These are phyloP conservation scores for Microhierax caerulescens DNA, from an alignment of 2,797 vertebrate genomes.

Conservation along the genomic window DNA sequence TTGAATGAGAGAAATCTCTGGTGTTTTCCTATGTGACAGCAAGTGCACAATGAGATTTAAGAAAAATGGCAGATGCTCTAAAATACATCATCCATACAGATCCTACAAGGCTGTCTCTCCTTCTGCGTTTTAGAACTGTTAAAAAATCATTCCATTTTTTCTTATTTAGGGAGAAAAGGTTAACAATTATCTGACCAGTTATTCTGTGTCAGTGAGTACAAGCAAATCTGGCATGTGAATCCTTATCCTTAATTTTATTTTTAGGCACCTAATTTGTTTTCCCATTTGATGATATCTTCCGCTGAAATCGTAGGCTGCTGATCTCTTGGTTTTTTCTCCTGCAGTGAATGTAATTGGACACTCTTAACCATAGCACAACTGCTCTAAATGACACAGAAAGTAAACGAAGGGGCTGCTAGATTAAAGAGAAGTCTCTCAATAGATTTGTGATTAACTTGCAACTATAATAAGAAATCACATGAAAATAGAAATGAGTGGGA, in stretches of 20 bases:
- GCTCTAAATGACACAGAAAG: constrained; percentile 45
- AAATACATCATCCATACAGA: neutral
- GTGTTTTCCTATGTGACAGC: neutral
- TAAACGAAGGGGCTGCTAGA: constrained; percentile 55
- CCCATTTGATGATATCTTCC: constrained; percentile 59
- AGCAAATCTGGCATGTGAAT: constrained; percentile 64
- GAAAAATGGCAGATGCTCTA: neutral
- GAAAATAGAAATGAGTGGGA: constrained; percentile 70
- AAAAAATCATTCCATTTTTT: neutral
- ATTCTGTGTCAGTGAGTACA: constrained; percentile 61
- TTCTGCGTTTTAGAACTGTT: neutral
- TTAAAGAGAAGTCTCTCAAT: constrained; percentile 67
- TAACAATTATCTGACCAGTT: constrained; percentile 55
- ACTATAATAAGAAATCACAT: constrained; percentile 69
- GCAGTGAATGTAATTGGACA: constrained; percentile 72
- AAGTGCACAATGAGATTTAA: neutral
- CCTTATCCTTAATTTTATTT: constrained; percentile 74
- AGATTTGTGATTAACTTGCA: constrained; percentile 74
- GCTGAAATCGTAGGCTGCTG: constrained; percentile 61
- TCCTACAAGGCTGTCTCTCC: neutral
- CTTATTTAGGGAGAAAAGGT: constrained; percentile 44
- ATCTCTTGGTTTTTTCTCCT: constrained; percentile 66
- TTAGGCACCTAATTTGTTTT: constrained; percentile 76
- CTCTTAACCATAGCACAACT: constrained; percentile 37
- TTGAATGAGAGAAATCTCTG: neutral